Percentiles rank a stretch among this genome's conserved stretches.
phyloP scores from a whole-genome alignment of 2,888 invertebrate genomes.

The Norana najaformis region DNA sequence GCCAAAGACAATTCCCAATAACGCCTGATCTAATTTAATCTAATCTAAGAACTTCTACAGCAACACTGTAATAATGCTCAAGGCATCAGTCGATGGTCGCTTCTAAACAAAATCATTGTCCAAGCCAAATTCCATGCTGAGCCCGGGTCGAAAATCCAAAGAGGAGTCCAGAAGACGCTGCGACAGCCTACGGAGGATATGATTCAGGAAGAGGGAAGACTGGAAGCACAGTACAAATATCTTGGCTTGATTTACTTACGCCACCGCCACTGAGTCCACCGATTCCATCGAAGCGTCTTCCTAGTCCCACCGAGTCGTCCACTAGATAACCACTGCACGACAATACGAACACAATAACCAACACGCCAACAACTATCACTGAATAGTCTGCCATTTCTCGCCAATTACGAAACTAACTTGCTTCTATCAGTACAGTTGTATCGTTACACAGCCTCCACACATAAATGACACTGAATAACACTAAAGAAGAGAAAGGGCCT shows the following conservation, averaged over 20 bases:
- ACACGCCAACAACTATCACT: not conserved
- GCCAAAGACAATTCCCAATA: too few relatives aligned
- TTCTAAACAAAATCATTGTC: too few relatives aligned
- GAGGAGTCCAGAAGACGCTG: too few relatives aligned
- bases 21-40: too few relatives aligned
- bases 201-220: too few relatives aligned
- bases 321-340: constrained; percentile 24
- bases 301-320: constrained; percentile 40
- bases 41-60: too few relatives aligned
- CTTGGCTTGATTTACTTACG: constrained; percentile 39
- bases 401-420: not conserved
- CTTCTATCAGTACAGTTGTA: not conserved
- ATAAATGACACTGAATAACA: not conserved
- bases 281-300: constrained; percentile 52
- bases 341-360: not conserved
- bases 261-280: constrained; percentile 55
- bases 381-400: not conserved
- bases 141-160: too few relatives aligned
- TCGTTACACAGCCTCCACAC: not conserved
- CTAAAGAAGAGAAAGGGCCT: too few relatives aligned
- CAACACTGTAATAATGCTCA: too few relatives aligned
- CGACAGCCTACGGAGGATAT: too few relatives aligned
- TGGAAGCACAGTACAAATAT: not conserved
- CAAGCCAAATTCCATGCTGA: too few relatives aligned
- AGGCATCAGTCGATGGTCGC: too few relatives aligned